Evolutionary conservation across 2,113 vertebrate species (phyloP), one percentile per base, ranked within the genome.

Genomic region (Xenopus borealis): DNA sequence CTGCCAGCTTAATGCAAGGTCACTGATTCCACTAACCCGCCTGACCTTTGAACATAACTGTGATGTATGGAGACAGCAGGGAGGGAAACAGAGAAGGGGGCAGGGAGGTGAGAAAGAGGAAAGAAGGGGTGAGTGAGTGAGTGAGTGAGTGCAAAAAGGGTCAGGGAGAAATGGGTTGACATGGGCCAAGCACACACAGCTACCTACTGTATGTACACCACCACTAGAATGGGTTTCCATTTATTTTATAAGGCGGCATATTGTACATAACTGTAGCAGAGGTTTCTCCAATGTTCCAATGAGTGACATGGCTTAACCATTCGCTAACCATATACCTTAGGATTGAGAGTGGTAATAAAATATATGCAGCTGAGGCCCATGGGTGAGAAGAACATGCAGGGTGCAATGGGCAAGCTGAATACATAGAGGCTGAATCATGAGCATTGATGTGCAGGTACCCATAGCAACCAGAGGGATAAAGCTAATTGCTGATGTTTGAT

Each of bases 1-100:
- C 72, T 68, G 55, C 64, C 55, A 68, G 66, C 73, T 69, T 76
- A 76, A 77, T 70, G 63, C 47, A 77, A 70, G 74, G 74, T 77
- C 74, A 77, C 66, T 47, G 66, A 69, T 70, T 77, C 61, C 74
- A 70, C 74, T 77, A 59, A 70, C 74, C 73, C 68, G 46, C 52
- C 9, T 70, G 74, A 77, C 74, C 74, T 65, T 57, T 70, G 66
- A 77, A 77, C 74, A 64, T 77, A 77, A 70, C 66, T 20, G 61
- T 77, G 67, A 77, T 70, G 66, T 77, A 50, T 64, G 47, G 74
- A 70, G 61, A 70, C 66, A 58, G 45, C n/a, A 23, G 45, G 0
- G 23, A 67, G 55, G 44, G 65, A 58, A 66, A 46, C 13, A 19
- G 64, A 27, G 47, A 62, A 13, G 20, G 61, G 53, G 65, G 57